These are phyloP conservation scores for Solenopsis fugax DNA, from an alignment of 1,140 invertebrate genomes.

Conservation along the genomic window DNA sequence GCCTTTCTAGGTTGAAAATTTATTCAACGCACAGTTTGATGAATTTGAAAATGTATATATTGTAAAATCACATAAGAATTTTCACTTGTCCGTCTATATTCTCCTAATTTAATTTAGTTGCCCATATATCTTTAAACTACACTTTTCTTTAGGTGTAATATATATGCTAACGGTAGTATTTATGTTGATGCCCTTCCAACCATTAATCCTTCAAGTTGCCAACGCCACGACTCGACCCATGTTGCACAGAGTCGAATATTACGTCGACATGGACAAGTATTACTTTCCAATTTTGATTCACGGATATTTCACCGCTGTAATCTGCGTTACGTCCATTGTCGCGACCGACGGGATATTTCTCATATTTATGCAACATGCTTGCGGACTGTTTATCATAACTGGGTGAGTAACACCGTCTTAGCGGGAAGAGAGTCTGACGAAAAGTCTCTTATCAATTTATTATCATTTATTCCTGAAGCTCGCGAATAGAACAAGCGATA, in stretches of 20 bases:
- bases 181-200: conserved; percentile 31
- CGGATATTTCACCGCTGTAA: conserved; percentile 30
- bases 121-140: not conserved
- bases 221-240: conserved; percentile 42
- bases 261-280: conserved; percentile 45
- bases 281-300: conserved; percentile 57
- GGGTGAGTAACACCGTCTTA: conserved; percentile 8
- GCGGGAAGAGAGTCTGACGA: not conserved
- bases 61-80: no score
- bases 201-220: conserved; percentile 22
- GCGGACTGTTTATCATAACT: conserved; percentile 49
- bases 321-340: conserved; percentile 43
- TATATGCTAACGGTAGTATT: conserved; percentile 15
- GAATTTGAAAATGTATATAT: no score
- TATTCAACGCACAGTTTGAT: no score
- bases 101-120: not conserved
- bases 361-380: conserved; percentile 52
- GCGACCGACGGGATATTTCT: conserved; percentile 47
- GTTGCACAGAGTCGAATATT: conserved; percentile 62
- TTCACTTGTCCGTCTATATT: no score
- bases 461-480: not conserved
- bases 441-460: not conserved
- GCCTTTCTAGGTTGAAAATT: no score
- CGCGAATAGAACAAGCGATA: conserved; percentile 42
- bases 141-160: conserved; percentile 15